Evolutionary conservation across 2,113 vertebrate species (phyloP), one percentile per base, ranked within the genome.

Genomic region (Girardinichthys multiradiatus): DNA sequence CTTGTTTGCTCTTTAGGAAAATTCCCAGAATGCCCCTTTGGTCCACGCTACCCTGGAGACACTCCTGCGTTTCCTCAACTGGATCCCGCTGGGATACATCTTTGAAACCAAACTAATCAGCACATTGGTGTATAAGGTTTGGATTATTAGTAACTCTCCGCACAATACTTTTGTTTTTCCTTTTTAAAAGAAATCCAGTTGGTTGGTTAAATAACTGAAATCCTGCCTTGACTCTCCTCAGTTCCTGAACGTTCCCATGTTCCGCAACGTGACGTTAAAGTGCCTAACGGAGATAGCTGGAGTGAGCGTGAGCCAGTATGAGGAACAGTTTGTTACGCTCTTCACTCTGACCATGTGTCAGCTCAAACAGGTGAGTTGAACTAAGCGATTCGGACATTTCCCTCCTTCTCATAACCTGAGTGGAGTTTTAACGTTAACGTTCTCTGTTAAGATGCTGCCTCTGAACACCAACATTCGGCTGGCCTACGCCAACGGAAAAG

Each of bases 291-390:
- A 99, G 92, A 99, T 99, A 66, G 98, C 98, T 57, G 97, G 98
- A 37, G 97, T 99, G 86, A 99, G 96, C 57, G 98, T 99, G 77
- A 98, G 96, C 90, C 98, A 99, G 76, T 99, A 99, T 9, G 97
- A 99, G 89, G 98, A 99, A 82, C 98, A 99, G 72, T 99, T 99
- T 75, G 97, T 99, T 87, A 98, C 96, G 0, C 95, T 99, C 62
- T 99, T 99, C 90, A 99, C 97, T 1, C 91, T 99, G 88, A 99
- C 98, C 76, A 99, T 99, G 98, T 98, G 98, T 95, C 98, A 99
- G 85, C 95, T 99, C 65, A 99, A 99, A 91, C 97, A 99, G 97
- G 98, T 99, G 60, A 3, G 77, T 51, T 13, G 1, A 93, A 51
- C 2, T 2, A 17, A 4, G 15, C 9, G 7, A 4, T 4, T 28